Evolutionary conservation across 1,140 invertebrate species (phyloP), one percentile per base, ranked within the genome.

Genomic region (Tetranychus cinnabarinus): DNA sequence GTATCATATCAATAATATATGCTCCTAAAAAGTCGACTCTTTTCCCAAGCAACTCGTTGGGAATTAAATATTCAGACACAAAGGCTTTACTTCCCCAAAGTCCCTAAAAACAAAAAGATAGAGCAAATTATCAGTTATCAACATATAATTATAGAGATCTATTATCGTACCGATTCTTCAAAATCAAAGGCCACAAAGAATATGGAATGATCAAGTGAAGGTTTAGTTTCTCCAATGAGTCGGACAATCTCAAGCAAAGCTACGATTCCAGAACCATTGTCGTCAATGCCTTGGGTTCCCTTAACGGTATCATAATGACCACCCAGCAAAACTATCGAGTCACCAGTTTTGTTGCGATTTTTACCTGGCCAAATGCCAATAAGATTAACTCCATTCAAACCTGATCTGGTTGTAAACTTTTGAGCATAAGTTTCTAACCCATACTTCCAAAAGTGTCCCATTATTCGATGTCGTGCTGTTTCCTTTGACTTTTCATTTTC

Each of bases 171-270:
- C n/a, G n/a, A 12, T 52, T 52, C 50, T 52, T 52, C 50, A 56
- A 57, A 34, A 62, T 75, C 73, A 66, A 75, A 75, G 2, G 72
- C 70, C 0, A 74, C 73, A 60, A 75, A 73, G 39, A 74, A 68
- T 23, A 75, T 64, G 6, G 68, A 67, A 59, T 72, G 67, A 48
- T 70, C 66, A 7, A 69, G 61, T 62, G 35, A 62, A 62, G 71
- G 72, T 13, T 65, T 66, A 35, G 66, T 65, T 52, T 68, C 63
- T 12, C 70, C 54, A 15, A 75, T 61, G 3, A 66, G 64, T 34
- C 71, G 58, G 7, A 72, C 72, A 12, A 69, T 62, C 66, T 75
- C 73, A 37, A 75, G 61, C 66, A 75, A 68, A 2, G 69, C 72
- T 1, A 69, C 66, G n/a, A 71, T 64, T 15, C 73, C 73, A 3